A percentile compares a stretch with the other conserved stretches of the same genome.
phyloP scores from a whole-genome alignment of 2,888 invertebrate species.

The Axea sp. region DNA sequence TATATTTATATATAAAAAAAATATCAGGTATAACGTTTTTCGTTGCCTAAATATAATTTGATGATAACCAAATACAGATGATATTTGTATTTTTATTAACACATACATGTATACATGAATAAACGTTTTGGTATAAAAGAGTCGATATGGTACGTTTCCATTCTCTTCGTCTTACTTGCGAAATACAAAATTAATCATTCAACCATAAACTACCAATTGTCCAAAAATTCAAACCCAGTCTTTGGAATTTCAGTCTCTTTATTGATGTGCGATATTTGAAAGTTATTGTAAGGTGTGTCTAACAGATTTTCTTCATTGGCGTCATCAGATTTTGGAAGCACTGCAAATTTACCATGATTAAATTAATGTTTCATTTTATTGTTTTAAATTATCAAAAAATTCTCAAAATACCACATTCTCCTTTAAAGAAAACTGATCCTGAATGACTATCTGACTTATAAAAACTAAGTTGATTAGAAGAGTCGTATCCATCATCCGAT shows the following conservation, averaged over 20 bases:
- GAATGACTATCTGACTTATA: constrained; percentile 75
- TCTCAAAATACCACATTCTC: constrained; percentile 71
- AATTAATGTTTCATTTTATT: no score
- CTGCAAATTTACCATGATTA: constrained; percentile 68
- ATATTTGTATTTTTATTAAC: no score
- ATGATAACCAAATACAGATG: no score
- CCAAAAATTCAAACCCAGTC: constrained; percentile 82
- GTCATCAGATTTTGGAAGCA: constrained; percentile 71
- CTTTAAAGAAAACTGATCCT: constrained; percentile 70
- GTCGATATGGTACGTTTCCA: no score
- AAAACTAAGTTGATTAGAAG: constrained; percentile 70
- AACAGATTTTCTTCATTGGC: constrained; percentile 73
- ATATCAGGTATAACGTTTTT: no score
- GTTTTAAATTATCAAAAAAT: no score
- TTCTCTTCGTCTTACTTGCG: no score
- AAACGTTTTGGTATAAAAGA: no score
- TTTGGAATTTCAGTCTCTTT: constrained; percentile 80
- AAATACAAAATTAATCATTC: no score
- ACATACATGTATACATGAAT: no score
- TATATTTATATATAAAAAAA: no score
- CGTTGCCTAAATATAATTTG: no score
- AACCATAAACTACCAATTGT: constrained; percentile 82
- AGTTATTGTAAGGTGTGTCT: constrained; percentile 76
- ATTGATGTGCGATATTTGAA: constrained; percentile 73
- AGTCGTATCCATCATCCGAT: constrained; percentile 71